Base-by-base conservation (phyloP, 1,140 invertebrate species). In the Heliconius eleuchia region DNA sequence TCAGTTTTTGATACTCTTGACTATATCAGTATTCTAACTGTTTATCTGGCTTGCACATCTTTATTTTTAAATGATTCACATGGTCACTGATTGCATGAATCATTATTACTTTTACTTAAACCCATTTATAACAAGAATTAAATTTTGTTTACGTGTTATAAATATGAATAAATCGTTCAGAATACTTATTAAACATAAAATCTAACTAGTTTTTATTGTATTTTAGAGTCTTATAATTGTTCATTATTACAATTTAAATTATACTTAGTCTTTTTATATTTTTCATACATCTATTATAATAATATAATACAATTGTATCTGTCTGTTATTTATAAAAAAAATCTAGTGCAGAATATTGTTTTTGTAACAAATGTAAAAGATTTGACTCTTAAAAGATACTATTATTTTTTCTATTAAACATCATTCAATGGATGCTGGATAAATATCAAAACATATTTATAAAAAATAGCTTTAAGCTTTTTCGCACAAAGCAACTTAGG, bases 61-160 rank as follows among this genome's bases (percentile, higher is more conserved):
- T 66, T 66, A 46, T 80, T 76, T 73, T 60, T 50, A 76, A 34
- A 57, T 76, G 55, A 80, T 66, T 80, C 79, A 80, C 42, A n/a
- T 52, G 37, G 46, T 71, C 18, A 46, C n/a, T 71, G 60, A 52
- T 23, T 50, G 76, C 71, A 73, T 76, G 73, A 80, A 57, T 73
- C 74, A 80, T 55, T 73, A 34, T 57, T 23, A 57, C 19, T 76
- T 72, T 46, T 39, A 79, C 73, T 74, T 70, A 72, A 73, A 55
- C 70, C 39, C n/a, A 27, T 73, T 71, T 71, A 66, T 16, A 37
- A 46, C 70, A 34, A 60, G 74, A 55, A 73, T 52, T 60, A 46
- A 60, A 76, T 76, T 46, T 60, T 76, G 46, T 80, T 73, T 76
- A 76, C 50, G 18, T 19, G 50, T 19, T 23, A 23, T 23, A 23